Evolutionary conservation across 1,140 invertebrate genomes (phyloP), one percentile per base, ranked within the genome.

Genomic region (Drosophila repleta): DNA sequence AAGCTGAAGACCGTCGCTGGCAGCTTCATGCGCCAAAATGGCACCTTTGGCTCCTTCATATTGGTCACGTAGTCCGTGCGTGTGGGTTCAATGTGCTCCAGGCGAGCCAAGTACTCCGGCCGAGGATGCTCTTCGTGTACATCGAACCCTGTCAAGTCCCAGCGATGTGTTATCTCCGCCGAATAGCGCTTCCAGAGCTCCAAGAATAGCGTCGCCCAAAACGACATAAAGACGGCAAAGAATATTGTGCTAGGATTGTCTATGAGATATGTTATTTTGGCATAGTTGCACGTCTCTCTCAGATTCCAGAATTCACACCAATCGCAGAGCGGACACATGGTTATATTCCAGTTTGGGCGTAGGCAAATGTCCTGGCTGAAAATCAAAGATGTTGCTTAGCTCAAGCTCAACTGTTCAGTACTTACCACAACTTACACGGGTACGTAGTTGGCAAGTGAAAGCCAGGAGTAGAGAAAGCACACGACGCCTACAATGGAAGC

Each of bases 171-270:
- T 81, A 98, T 97, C 92, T 97, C 96, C 0, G 96, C 96, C 0
- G 96, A 96, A 91, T 97, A 97, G 35, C 98, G 93, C 92, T 99
- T 99, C 98, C 98, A 99, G 67, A 98, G 93, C 93, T 99, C 98
- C 76, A 98, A 92, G 92, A 97, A 98, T 69, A 97, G 93, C 3
- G 96, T 95, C 24, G 95, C 96, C 97, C 97, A 99, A 90, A 99
- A 95, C 35, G 98, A 98, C 98, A 99, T 99, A 88, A 99, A 97
- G 45, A 97, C 94, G 29, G 98, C 96, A 92, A 99, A 99, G 87
- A 97, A 95, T 0, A 99, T 96, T 0, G 98, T 99, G 8, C 96
- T 96, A 4, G 95, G 94, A 93, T 99, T 99, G 89, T 99, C 98
- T 90, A 99, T 98, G 26, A 99, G 93, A 90, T 99, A 98, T 0